phyloP scores from a whole-genome alignment of 2,113 vertebrate species.

The Panthera leo region DNA sequence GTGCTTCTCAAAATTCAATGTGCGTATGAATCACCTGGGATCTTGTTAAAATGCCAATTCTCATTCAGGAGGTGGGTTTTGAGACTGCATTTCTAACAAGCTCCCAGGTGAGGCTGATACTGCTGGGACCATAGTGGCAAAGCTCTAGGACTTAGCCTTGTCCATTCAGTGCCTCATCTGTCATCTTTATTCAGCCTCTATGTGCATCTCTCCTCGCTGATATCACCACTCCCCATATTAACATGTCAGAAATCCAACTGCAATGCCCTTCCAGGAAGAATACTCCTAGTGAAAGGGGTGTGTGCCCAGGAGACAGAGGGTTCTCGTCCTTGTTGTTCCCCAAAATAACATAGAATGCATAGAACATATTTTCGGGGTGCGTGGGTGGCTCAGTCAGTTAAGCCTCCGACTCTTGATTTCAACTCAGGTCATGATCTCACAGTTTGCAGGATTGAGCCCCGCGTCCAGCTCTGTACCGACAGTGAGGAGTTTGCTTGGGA shows the following conservation, averaged over 20 bases:
- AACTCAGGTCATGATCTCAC: too few relatives aligned
- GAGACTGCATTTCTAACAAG: background rate
- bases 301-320: background rate
- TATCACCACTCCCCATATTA: background rate
- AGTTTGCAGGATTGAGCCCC: too few relatives aligned
- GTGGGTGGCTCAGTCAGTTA: too few relatives aligned
- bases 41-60: constrained; percentile 26
- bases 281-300: background rate
- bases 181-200: background rate
- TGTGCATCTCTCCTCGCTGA: background rate
- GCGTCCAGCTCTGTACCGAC: too few relatives aligned
- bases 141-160: background rate
- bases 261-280: background rate
- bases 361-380: too few relatives aligned
- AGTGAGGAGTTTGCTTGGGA: too few relatives aligned
- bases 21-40: background rate
- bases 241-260: background rate
- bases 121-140: background rate
- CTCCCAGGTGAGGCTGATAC: background rate
- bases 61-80: background rate
- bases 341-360: background rate
- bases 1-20: background rate
- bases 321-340: background rate
- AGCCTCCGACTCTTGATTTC: too few relatives aligned
- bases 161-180: background rate